phyloP scores from a whole-genome alignment of 2,888 invertebrate species.

The Anorthoa munda region DNA sequence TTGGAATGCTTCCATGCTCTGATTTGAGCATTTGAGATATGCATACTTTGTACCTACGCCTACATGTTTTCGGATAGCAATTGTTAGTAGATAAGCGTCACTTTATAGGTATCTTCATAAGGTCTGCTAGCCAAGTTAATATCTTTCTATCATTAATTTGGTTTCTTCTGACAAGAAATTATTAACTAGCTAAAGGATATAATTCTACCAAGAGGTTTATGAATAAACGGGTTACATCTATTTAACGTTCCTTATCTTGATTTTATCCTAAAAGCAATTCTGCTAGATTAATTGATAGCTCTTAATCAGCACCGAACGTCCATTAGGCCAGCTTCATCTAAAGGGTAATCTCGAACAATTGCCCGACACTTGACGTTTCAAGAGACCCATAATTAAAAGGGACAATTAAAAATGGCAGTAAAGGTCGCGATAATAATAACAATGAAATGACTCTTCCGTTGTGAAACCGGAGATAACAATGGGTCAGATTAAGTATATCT shows the following conservation, averaged over 20 bases:
- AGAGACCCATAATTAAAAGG: slow-evolving; percentile 72
- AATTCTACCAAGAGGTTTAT: not conserved
- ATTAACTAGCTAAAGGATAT: not conserved
- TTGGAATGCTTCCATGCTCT: not conserved
- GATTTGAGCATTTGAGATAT: not conserved
- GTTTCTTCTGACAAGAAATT: not conserved
- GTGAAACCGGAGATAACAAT: slow-evolving; percentile 72
- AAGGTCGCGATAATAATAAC: slow-evolving; percentile 76
- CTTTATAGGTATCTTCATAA: not conserved
- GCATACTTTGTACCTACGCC: slow-evolving; percentile 1
- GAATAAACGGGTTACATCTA: not conserved
- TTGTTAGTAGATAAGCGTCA: not conserved
- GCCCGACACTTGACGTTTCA: slow-evolving; percentile 66
- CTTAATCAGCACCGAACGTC: slow-evolving; percentile 45
- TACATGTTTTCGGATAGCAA: slow-evolving; percentile 13
- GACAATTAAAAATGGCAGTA: slow-evolving; percentile 77
- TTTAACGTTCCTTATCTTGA: slow-evolving; percentile 28
- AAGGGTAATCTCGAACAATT: slow-evolving; percentile 65
- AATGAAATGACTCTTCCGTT: slow-evolving; percentile 72
- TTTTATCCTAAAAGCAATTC: slow-evolving; percentile 27
- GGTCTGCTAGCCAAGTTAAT: not conserved
- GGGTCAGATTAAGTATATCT: slow-evolving; percentile 81
- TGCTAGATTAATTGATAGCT: slow-evolving; percentile 48
- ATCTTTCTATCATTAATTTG: not conserved
- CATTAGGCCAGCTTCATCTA: slow-evolving; percentile 49